Base-by-base conservation (phyloP, 2,888 invertebrate species). In the Osedax fenrisi region DNA sequence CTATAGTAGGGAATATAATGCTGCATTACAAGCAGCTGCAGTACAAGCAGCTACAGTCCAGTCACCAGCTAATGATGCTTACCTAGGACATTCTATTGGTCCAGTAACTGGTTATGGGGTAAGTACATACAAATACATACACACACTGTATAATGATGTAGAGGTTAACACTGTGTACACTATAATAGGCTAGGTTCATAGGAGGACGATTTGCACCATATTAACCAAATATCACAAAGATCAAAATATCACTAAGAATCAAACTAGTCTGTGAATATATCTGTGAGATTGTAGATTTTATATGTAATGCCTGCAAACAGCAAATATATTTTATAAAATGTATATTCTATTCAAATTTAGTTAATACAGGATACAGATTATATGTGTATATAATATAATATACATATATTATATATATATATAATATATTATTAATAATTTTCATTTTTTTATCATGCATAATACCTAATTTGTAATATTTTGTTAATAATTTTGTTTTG, bases 41-140 rank as follows among this genome's bases (percentile, higher is more conserved):
- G 41, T 41, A 17, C 41, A 41, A 41, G 41, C 41, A 10, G 90
- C 92, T 71, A 23, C 68, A 5, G 24, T n/a, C n/a, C n/a, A n/a
- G n/a, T n/a, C 69, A 17, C 41, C 41, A 41, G 74, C 77, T 22
- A 79, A 81, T 81, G 94, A 95, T 86, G 93, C 94, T 76, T 94
- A 94, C 87, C 88, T 95, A 84, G 92, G 86, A 79, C 94, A 94
- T 87, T 90, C 93, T 82, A 94, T 95, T 85, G 95, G 95, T 84
- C 95, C 95, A 81, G 91, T 95, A 82, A 91, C 95, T 80, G 94
- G 94, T 83, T 95, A 95, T 86, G 94, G 94, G 89, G 94, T 95
- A 89, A 89, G 72, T 68, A 73, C 17, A 41, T 5, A 41, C 17
- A 17, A 41, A 41, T 95, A 89, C 89, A 68, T 68, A 73, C 17